phyloP scores from a whole-genome alignment of 1,140 invertebrate species.

The Caenorhabditis elegans region DNA sequence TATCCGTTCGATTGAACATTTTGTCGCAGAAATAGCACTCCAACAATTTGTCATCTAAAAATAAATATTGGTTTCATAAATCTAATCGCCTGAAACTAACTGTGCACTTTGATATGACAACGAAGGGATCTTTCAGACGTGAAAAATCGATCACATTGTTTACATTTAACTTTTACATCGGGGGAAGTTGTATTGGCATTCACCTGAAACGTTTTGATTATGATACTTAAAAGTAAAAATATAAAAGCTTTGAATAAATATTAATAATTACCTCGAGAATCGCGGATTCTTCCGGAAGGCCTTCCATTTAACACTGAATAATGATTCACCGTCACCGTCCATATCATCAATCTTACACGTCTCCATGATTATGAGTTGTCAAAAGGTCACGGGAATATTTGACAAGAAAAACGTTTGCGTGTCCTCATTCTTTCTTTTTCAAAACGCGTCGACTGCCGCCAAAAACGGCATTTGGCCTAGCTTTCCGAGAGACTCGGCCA shows the following conservation, averaged over 20 bases:
- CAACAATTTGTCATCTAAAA: neutral
- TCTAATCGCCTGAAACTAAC: neutral
- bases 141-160: neutral
- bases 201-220: too few species aligned
- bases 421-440: too few species aligned
- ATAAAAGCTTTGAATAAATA: too few species aligned
- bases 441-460: neutral
- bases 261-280: too few species aligned
- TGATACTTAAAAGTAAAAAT: too few species aligned
- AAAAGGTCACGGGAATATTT: neutral
- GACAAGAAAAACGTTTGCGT: neutral
- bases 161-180: neutral
- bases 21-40: neutral
- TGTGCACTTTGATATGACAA: conserved; percentile 10
- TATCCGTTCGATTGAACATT: neutral
- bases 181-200: neutral
- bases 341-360: neutral
- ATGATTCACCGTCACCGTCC: too few species aligned
- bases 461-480: neutral
- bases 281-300: neutral
- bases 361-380: neutral
- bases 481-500: neutral
- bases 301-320: too few species aligned
- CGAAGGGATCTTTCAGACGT: neutral
- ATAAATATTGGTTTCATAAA: neutral